A percentile compares a stretch with the other conserved stretches of the same genome.
Evolutionary conservation across 1,140 invertebrate genomes (phyloP).

Genomic region (Orchesella cincta): DNA sequence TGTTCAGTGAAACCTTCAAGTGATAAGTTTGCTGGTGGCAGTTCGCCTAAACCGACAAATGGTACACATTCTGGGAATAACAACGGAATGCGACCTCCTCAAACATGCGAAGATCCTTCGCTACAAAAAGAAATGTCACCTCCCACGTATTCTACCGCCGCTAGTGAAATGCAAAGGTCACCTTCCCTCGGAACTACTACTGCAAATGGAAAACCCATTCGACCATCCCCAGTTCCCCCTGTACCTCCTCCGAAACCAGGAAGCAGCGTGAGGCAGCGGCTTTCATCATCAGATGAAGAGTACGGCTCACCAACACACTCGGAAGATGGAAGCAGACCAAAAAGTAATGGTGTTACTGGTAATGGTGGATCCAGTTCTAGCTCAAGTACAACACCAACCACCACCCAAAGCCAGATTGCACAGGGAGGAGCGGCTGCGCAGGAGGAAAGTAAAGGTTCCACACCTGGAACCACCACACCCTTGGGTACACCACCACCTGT

Average conservation of each 20-base stretch:
- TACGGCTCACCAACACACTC: conserved; percentile 26
- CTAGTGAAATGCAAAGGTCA: neutral
- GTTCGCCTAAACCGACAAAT: neutral
- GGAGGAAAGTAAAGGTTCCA: conserved; percentile 45
- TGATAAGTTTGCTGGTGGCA: conserved; percentile 12
- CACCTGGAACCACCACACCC: conserved; percentile 44
- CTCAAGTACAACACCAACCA: conserved; percentile 47
- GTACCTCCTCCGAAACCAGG: conserved; percentile 48
- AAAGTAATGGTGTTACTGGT: conserved; percentile 33
- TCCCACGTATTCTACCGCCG: neutral
- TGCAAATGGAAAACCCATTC: conserved; percentile 13
- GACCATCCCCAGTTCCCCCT: conserved; percentile 41
- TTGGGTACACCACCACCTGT: conserved; percentile 48
- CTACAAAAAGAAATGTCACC: neutral
- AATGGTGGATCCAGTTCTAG: conserved; percentile 35
- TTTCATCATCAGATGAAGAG: conserved; percentile 28
- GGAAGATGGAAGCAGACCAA: conserved; percentile 8
- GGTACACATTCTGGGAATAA: neutral
- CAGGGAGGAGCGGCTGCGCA: conserved; percentile 6
- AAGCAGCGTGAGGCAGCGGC: conserved; percentile 22
- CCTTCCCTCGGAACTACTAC: no score
- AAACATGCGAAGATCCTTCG: neutral
- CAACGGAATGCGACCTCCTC: neutral
- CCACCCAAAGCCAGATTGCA: conserved; percentile 36
- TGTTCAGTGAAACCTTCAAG: conserved; percentile 6